Evolutionary conservation across 2,113 vertebrate species (phyloP).

Genomic region (Larimichthys polyactis): DNA sequence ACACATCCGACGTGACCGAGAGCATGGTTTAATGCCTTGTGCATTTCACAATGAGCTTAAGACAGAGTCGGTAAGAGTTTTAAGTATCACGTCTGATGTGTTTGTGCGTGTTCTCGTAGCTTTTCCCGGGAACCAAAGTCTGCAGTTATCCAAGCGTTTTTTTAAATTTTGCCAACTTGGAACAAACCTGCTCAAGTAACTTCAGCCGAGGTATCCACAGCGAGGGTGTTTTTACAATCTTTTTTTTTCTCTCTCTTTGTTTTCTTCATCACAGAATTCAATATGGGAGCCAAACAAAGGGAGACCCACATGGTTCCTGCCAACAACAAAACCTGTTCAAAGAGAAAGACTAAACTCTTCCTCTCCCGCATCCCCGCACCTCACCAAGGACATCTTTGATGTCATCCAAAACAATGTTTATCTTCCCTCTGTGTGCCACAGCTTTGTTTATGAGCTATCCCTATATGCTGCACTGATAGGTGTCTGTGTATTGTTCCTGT

Average conservation of each 20-base stretch:
- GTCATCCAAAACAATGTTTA: slow-evolving; percentile 58
- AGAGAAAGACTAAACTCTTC: slow-evolving; percentile 54
- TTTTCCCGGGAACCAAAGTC: slow-evolving; percentile 9
- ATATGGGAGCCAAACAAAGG: slow-evolving; percentile 51
- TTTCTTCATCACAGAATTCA: slow-evolving; percentile 10
- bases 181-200: slow-evolving; percentile 36
- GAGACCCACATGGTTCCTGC: slow-evolving; percentile 39
- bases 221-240: slow-evolving; percentile 37
- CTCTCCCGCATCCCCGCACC: slow-evolving; percentile 40
- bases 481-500: slow-evolving; percentile 7
- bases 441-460: slow-evolving; percentile 42
- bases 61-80: slow-evolving; percentile 12
- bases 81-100: slow-evolving; percentile 29
- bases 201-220: background rate
- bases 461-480: slow-evolving; percentile 8
- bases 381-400: slow-evolving; percentile 62
- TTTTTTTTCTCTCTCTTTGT: slow-evolving; percentile 1
- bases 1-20: slow-evolving; percentile 27
- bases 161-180: slow-evolving; percentile 37
- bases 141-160: slow-evolving; percentile 10
- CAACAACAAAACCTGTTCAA: slow-evolving; percentile 60
- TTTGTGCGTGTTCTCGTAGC: background rate
- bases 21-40: slow-evolving; percentile 4
- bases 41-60: slow-evolving; percentile 40
- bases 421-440: slow-evolving; percentile 34